phyloP scores from a whole-genome alignment of 2,113 vertebrate species.

The Bungarus multicinctus region DNA sequence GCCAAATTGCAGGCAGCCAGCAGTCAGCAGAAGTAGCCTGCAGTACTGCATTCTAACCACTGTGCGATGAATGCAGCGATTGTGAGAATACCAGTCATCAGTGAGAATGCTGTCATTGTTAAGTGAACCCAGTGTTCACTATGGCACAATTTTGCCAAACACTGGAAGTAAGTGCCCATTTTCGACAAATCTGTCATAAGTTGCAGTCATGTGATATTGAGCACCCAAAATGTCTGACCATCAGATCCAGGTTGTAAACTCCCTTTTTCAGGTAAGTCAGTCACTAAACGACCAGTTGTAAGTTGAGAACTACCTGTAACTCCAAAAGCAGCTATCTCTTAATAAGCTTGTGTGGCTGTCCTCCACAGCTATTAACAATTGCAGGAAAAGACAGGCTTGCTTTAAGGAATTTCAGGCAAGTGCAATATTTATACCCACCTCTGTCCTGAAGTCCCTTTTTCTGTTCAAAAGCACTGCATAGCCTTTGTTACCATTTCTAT shows the following conservation, averaged over 20 bases:
- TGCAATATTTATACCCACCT: neutral
- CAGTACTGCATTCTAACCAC: too few relatives aligned
- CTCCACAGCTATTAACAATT: neutral
- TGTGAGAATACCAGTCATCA: neutral
- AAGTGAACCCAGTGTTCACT: neutral
- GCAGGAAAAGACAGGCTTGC: neutral
- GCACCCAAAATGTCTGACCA: neutral
- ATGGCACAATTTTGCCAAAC: neutral
- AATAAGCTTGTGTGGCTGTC: neutral
- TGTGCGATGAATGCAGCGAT: neutral
- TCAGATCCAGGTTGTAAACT: neutral
- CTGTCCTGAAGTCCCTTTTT: neutral
- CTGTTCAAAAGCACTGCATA: neutral
- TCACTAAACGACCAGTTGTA: neutral
- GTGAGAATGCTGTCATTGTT: neutral
- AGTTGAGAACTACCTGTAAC: neutral
- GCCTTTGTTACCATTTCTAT: neutral
- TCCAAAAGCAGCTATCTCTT: neutral
- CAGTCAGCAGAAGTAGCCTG: too few relatives aligned
- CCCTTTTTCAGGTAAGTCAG: neutral
- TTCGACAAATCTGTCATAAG: neutral
- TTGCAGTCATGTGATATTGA: too few relatives aligned
- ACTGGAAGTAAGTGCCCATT: neutral
- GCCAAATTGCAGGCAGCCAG: too few relatives aligned
- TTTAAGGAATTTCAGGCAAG: neutral